Conservation (phyloP, 2,113 vertebrate genomes). For the Indicator maculatus region DNA sequence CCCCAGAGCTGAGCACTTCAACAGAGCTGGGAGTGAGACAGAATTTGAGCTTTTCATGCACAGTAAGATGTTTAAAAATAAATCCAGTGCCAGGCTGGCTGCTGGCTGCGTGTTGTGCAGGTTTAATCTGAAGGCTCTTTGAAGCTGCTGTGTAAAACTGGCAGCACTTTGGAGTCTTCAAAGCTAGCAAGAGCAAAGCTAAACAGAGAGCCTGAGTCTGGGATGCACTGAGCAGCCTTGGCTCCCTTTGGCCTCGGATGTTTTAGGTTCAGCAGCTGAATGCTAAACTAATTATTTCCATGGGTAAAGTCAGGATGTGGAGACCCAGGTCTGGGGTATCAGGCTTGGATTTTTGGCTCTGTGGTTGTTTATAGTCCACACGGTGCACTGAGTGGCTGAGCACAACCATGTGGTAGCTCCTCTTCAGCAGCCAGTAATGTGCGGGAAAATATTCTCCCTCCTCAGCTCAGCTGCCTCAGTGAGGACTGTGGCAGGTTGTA, state of each 20-base stretch:
- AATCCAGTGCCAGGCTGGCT: background rate
- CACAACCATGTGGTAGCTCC: conserved; percentile 52
- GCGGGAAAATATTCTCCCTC: background rate
- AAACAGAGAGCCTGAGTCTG: background rate
- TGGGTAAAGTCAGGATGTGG: background rate
- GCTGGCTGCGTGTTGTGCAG: background rate
- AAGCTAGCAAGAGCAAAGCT: background rate
- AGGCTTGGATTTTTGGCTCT: conserved; percentile 1
- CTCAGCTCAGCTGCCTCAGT: background rate
- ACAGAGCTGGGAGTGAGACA: background rate
- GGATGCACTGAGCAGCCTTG: background rate
- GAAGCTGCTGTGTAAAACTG: background rate
- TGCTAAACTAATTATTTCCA: background rate
- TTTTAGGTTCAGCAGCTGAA: background rate
- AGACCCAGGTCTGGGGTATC: background rate
- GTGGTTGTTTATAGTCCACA: conserved; percentile 30
- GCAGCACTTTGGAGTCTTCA: background rate
- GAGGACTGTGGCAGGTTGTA: rapidly evolving
- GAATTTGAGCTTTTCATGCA: background rate
- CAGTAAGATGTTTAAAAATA: conserved; percentile 18
- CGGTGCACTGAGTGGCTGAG: conserved; percentile 42
- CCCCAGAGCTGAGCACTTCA: background rate
- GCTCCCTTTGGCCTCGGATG: background rate
- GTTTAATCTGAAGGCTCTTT: background rate
- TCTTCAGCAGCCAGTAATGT: conserved; percentile 22